These are phyloP conservation scores for Cremastobaeus sp. DNA, from an alignment of 2,888 invertebrate genomes.

Conservation along the genomic window DNA sequence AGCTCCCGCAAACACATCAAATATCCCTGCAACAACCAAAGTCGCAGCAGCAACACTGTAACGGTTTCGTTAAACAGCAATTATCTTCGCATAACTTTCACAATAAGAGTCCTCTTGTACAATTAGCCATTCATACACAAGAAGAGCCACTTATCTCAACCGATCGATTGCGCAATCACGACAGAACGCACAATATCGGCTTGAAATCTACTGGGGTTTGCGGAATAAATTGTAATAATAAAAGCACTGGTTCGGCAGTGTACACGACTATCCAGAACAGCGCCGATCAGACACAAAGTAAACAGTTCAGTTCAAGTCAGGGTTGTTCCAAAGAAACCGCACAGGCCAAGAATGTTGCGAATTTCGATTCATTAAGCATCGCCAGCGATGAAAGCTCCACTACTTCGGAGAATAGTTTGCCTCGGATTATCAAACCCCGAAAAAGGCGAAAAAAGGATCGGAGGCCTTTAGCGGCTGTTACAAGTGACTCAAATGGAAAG, in stretches of 20 bases:
- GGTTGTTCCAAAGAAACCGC: conserved; percentile 26
- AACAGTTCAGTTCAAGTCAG: conserved; percentile 52
- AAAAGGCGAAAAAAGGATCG: conserved; percentile 94
- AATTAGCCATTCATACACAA: conserved; percentile 89
- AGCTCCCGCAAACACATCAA: conserved; percentile 62
- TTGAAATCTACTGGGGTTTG: conserved; percentile 60
- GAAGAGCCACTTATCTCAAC: conserved; percentile 90
- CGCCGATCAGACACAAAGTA: conserved; percentile 51
- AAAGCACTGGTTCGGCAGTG: conserved; percentile 62
- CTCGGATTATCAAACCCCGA: conserved; percentile 92
- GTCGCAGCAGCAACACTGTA: conserved; percentile 12
- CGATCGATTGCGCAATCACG: conserved; percentile 81
- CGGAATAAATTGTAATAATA: conserved; percentile 63
- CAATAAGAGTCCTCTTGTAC: conserved; percentile 81
- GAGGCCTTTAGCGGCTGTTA: conserved; percentile 83
- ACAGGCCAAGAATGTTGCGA: conserved; percentile 79
- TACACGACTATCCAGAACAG: conserved; percentile 18
- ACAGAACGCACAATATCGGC: conserved; percentile 76
- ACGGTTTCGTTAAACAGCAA: conserved; percentile 50
- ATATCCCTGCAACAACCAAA: not conserved
- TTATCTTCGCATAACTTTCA: conserved; percentile 63
- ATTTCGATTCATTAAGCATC: conserved; percentile 85
- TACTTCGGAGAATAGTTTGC: conserved; percentile 87
- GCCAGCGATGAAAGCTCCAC: conserved; percentile 86
- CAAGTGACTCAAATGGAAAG: conserved; percentile 64